phyloP scores from a whole-genome alignment of 2,113 vertebrate genomes.

The Takifugu flavidus region DNA sequence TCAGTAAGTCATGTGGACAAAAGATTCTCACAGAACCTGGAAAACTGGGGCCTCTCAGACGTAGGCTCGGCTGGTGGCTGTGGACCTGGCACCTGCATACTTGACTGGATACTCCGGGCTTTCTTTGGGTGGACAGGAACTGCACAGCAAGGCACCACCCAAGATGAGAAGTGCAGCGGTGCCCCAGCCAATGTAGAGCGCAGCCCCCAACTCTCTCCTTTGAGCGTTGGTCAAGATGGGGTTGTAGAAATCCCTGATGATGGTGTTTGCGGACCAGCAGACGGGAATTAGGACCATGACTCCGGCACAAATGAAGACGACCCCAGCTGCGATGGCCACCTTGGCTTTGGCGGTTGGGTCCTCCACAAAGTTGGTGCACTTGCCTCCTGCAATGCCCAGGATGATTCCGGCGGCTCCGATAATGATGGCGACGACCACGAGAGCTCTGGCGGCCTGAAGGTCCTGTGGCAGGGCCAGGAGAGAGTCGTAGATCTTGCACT shows the following conservation, averaged over 20 bases:
- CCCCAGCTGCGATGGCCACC: conserved; percentile 79
- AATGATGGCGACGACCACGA: conserved; percentile 81
- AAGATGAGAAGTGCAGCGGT: conserved; percentile 79
- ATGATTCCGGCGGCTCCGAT: conserved; percentile 73
- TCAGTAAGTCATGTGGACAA: conserved; percentile 11
- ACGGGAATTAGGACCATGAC: conserved; percentile 82
- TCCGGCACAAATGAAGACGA: conserved; percentile 79
- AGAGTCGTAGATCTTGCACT: conserved; percentile 79
- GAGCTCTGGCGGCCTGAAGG: conserved; percentile 73
- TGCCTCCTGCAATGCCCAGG: conserved; percentile 77
- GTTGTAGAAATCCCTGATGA: conserved; percentile 89
- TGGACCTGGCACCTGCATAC: conserved; percentile 62
- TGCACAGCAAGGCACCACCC: conserved; percentile 85
- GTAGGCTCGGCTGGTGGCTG: conserved; percentile 64
- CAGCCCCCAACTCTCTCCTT: conserved; percentile 78
- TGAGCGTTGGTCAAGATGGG: conserved; percentile 60
- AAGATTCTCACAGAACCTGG: neutral
- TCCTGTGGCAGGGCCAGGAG: conserved; percentile 68
- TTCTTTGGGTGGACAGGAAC: conserved; percentile 78
- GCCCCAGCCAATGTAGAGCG: conserved; percentile 89
- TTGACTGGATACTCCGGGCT: conserved; percentile 73
- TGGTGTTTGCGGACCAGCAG: conserved; percentile 86
- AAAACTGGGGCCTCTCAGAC: conserved; percentile 51
- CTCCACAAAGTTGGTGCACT: conserved; percentile 92
- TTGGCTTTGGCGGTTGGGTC: conserved; percentile 73